Evolutionary conservation across 2,888 invertebrate genomes (phyloP), one percentile per base, ranked within the genome.

Genomic region (Drosophila barbarae): DNA sequence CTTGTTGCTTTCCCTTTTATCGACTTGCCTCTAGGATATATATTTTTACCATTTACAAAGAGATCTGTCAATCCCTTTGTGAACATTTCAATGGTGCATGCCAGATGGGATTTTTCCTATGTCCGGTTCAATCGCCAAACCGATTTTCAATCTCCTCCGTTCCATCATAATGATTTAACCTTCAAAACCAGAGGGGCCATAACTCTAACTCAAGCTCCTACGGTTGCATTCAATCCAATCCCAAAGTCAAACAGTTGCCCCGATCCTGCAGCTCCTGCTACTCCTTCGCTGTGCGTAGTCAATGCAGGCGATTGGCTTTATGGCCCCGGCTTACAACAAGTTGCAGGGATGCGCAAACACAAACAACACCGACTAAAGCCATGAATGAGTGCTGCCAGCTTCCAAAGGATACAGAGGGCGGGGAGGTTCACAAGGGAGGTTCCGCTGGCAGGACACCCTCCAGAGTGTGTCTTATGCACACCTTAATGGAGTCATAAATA

Each of bases 401-500:
- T 15, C 15, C 13, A 28, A 28, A 4, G 28, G 46, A 15, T 36
- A 26, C 49, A 23, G n/a, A n/a, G n/a, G 47, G 23, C 23, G 5
- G 26, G 74, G 77, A 6, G 30, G 72, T 71, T 58, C 42, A 69
- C 44, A 23, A 12, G 46, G 9, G 23, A 28, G 42, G 50, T 36
- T 49, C 53, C 55, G 50, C 47, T 41, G 32, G 61, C 46, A 63
- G 58, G 71, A 54, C 53, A 75, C 69, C 74, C 75, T 72, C 77
- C 65, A 63, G 75, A 84, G 80, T 86, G 83, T 86, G 83, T 86
- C 82, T 85, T 86, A 86, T 83, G 85, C 86, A 78, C 85, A 80
- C 85, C 87, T 87, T 88, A 87, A 88, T 88, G 87, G 86, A 87
- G 87, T 87, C 88, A 87, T 88, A 87, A 88, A 88, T 88, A 88